Conservation (phyloP, 2,113 vertebrate species). For the Pseudonaja textilis region DNA sequence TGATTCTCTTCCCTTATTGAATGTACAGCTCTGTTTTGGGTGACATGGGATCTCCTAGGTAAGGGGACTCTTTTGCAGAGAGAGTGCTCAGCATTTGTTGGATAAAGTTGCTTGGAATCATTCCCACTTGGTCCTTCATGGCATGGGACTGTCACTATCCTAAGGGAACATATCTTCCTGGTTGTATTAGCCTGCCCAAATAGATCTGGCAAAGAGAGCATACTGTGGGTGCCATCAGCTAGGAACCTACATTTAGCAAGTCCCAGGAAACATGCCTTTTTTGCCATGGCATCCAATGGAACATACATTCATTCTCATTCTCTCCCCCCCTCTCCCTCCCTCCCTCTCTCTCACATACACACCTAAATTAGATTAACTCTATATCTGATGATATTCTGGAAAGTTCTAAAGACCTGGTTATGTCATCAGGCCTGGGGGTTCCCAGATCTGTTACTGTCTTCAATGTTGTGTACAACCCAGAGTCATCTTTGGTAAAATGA, state of each 20-base stretch:
- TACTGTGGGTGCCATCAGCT: background rate
- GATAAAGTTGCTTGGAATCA: background rate
- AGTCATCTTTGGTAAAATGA: background rate
- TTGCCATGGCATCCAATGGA: background rate
- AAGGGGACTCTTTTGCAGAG: background rate
- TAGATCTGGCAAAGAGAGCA: background rate
- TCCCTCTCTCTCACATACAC: too few species aligned
- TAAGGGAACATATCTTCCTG: background rate
- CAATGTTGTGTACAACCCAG: background rate
- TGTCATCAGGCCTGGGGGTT: background rate
- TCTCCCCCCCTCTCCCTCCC: too few species aligned
- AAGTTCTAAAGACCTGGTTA: background rate
- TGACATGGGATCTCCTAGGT: background rate
- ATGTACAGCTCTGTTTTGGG: background rate
- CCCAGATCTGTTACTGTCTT: background rate
- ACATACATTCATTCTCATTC: background rate
- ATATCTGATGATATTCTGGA: background rate
- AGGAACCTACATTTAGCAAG: background rate
- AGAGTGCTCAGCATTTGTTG: background rate
- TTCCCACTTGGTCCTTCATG: background rate
- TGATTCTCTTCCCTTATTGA: background rate
- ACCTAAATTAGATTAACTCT: background rate
- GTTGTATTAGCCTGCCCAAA: background rate
- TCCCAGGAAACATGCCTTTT: background rate
- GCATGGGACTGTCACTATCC: background rate